Percentiles rank a stretch among this genome's conserved stretches.
Evolutionary conservation across 2,797 vertebrate species (phyloP).

Genomic region (Labroides dimidiatus): DNA sequence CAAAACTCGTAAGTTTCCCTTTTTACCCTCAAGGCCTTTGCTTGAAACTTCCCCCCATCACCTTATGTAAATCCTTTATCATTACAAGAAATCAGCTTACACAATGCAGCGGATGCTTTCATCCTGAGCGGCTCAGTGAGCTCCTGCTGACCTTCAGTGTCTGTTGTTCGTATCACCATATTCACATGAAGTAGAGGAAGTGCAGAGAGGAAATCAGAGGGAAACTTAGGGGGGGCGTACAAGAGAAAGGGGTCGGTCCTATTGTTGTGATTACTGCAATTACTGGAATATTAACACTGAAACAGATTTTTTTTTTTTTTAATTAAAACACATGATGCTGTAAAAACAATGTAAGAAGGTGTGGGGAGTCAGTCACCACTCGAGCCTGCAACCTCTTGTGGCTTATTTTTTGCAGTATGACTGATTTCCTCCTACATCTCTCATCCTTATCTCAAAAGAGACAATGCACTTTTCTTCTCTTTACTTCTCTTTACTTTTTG

Average conservation of each 20-base stretch:
- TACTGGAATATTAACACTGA: neutral
- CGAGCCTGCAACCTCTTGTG: no score
- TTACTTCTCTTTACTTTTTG: no score
- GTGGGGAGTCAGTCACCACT: no score
- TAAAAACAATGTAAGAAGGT: no score
- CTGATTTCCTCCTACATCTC: no score
- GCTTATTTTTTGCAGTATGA: no score
- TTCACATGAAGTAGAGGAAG: slow-evolving; percentile 20
- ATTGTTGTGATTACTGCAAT: neutral
- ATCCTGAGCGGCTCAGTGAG: slow-evolving; percentile 12
- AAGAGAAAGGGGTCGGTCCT: neutral
- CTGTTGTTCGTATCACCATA: slow-evolving; percentile 11
- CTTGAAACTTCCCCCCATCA: neutral
- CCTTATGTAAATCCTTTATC: neutral
- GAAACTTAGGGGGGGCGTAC: neutral
- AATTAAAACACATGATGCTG: neutral
- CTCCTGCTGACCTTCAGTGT: slow-evolving; percentile 30
- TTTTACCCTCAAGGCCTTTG: neutral
- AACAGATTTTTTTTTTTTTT: neutral
- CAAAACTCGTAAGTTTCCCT: slow-evolving; percentile 40
- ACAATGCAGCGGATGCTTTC: slow-evolving; percentile 17
- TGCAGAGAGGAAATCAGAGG: slow-evolving; percentile 1
- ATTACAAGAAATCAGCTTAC: neutral
- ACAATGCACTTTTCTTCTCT: no score
- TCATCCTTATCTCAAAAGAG: no score